A percentile compares a stretch with the other conserved stretches of the same genome.
Evolutionary conservation across 2,113 vertebrate species (phyloP).

Genomic region (Lycaon pictus): DNA sequence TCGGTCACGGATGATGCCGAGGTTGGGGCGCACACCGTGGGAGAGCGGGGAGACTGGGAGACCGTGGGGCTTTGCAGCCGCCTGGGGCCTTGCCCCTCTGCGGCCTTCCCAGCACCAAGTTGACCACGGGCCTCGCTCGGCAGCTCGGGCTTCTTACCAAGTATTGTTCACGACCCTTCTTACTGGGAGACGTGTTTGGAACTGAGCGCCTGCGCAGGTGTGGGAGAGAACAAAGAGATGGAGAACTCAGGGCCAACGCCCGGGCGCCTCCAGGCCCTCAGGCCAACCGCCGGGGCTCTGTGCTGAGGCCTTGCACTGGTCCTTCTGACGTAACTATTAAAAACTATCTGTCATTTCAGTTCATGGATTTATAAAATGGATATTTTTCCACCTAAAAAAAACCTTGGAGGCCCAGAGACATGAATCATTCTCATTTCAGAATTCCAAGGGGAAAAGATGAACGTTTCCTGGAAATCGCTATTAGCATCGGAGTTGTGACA

Average conservation of each 20-base stretch:
- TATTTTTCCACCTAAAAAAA: not conserved
- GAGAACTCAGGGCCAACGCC: not conserved
- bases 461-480: not conserved
- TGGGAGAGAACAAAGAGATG: not conserved
- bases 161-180: not conserved
- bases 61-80: too few relatives aligned
- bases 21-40: not conserved
- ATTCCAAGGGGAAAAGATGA: not conserved
- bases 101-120: not conserved
- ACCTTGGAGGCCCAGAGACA: not conserved
- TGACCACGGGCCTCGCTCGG: not conserved
- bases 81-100: too few relatives aligned
- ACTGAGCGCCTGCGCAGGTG: not conserved
- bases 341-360: not conserved
- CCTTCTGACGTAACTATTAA: not conserved
- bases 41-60: too few relatives aligned
- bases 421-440: not conserved
- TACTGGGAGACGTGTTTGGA: not conserved
- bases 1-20: not conserved
- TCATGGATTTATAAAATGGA: not conserved
- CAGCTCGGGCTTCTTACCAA: not conserved
- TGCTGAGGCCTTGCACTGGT: not conserved
- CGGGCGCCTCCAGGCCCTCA: fast-evolving
- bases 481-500: not conserved
- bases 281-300: fast-evolving